These are phyloP conservation scores for Urocitellus parryii DNA, from an alignment of 2,113 vertebrate genomes.

Conservation along the genomic window DNA sequence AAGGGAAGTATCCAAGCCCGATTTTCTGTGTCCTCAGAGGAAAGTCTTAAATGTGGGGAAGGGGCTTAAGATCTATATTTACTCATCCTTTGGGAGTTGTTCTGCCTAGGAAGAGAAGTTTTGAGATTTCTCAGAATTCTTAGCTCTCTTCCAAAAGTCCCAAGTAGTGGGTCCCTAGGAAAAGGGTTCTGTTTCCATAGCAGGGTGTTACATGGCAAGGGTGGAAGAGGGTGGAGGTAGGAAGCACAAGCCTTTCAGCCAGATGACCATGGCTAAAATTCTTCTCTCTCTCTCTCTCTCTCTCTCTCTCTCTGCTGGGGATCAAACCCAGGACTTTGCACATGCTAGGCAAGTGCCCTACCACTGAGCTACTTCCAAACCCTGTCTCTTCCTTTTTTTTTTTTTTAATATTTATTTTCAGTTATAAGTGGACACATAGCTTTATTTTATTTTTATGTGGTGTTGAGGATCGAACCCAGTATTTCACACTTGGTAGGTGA, in stretches of 20 bases:
- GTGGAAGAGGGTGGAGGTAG: not conserved
- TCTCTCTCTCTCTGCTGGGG: not conserved
- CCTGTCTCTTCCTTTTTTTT: not conserved
- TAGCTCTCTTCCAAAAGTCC: not conserved
- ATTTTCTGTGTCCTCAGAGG: not conserved
- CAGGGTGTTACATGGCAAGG: not conserved
- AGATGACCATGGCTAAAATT: not conserved
- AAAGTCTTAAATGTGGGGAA: not conserved
- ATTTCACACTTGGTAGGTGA: not conserved
- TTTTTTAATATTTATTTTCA: too few relatives aligned
- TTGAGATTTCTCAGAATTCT: slow-evolving; percentile 24
- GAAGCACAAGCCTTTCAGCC: not conserved
- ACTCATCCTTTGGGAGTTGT: not conserved
- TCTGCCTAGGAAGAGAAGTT: slow-evolving; percentile 2
- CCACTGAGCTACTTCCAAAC: not conserved
- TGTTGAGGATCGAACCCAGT: not conserved
- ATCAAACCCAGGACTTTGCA: not conserved
- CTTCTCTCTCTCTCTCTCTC: not conserved
- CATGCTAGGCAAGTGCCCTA: not conserved
- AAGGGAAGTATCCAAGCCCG: not conserved
- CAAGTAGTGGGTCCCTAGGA: not conserved
- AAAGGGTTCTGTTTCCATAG: not conserved
- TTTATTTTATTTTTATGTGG: too few relatives aligned
- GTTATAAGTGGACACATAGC: too few relatives aligned
- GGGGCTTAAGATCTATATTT: not conserved